Evolutionary conservation across 2,888 invertebrate species (phyloP), one percentile per base, ranked within the genome.

Genomic region (Tethea ocularis): DNA sequence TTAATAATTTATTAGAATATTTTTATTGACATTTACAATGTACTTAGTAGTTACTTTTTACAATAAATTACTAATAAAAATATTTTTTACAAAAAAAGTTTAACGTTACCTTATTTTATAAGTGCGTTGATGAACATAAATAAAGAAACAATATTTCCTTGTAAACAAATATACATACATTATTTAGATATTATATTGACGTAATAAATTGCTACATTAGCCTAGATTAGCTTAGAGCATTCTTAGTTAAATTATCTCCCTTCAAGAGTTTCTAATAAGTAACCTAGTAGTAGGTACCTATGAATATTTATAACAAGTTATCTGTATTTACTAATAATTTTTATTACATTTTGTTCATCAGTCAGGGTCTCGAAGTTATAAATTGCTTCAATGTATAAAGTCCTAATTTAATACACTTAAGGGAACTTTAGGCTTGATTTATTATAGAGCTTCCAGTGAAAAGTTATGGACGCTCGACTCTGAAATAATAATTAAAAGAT

Each of bases 271-370:
- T 68, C 67, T 75, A 70, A 69, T n/a, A n/a, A n/a, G n/a, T n/a
- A n/a, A n/a, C n/a, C n/a, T n/a, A n/a, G n/a, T n/a, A n/a, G 70
- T 75, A 70, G 68, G 70, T 75, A 73, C 58, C 56, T 64, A 41
- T 46, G 46, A 7, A 46, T 46, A 46, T 46, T 69, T 71, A 61
- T 64, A 71, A 75, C 63, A 68, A 68, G 61, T 70, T 68, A 63
- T 41, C 41, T 41, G 46, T 46, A 46, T 72, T 72, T 63, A 52
- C 71, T 76, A 75, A 68, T 57, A 61, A 63, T 71, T 60, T 67
- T 69, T 71, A 64, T 75, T 77, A 80, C 77, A 78, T 66, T 72
- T 74, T 74, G 68, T 78, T 78, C 75, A 78, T 82, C 82, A 82
- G 82, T 82, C 82, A 78, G 78, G 80, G 71, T 75, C 78, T 81